Evolutionary conservation across 1,140 invertebrate species (phyloP).

Genomic region (Brachionus calyciflorus): DNA sequence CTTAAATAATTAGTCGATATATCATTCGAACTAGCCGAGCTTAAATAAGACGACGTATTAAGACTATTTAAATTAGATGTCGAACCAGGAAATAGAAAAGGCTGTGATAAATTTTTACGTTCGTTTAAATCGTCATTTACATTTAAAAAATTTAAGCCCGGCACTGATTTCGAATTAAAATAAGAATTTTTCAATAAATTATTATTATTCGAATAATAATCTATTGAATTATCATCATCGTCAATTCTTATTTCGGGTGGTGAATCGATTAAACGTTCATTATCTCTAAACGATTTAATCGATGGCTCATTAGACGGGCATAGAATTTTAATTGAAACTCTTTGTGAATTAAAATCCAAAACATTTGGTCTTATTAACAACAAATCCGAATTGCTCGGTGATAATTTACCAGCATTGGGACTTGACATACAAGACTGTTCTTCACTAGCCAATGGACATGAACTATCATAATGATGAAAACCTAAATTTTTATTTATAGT

Average conservation of each 20-base stretch:
- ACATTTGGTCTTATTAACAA: not conserved
- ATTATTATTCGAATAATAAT: not conserved
- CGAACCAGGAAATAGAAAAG: not conserved
- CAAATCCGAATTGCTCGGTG: not conserved
- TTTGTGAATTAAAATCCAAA: not conserved
- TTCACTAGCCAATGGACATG: slow-evolving; percentile 28
- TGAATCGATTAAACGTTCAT: not conserved
- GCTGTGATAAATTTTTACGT: not conserved
- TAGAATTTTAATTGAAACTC: slow-evolving; percentile 3
- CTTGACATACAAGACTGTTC: slow-evolving; percentile 30
- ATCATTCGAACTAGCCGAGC: slow-evolving; percentile 9
- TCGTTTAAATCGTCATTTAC: not conserved
- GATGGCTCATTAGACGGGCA: not conserved
- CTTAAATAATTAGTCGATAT: not conserved
- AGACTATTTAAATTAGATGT: slow-evolving; percentile 4
- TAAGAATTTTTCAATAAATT: not conserved
- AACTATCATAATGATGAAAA: not conserved
- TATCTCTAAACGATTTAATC: slow-evolving; percentile 10
- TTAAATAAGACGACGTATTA: not conserved
- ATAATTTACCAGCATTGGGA: not conserved
- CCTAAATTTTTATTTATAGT: not conserved
- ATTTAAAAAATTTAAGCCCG: not conserved
- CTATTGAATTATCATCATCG: no score
- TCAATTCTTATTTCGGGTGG: not conserved
- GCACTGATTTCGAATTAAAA: not conserved